Base-by-base conservation (phyloP, 1,140 invertebrate genomes). In the Lepidurus packardi region DNA sequence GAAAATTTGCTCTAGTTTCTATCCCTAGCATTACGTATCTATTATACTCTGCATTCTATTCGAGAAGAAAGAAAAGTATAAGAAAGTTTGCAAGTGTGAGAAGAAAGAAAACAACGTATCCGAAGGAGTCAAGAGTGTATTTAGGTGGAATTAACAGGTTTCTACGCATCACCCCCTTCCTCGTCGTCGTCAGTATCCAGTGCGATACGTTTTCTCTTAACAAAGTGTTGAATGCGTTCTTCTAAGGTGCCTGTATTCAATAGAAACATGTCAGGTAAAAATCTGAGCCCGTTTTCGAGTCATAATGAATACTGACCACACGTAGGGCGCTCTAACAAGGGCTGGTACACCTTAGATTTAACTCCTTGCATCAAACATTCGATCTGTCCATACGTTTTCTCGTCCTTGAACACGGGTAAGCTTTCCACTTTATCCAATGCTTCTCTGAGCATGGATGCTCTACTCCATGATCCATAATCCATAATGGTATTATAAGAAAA, bases 371-470 rank as follows among this genome's bases (percentile, higher is more conserved):
- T 83, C n/a, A 95, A 84, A 80, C 88, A 86, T 73, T 90, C 85
- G 24, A 85, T 85, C 83, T 91, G 89, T 47, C 83, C 79, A 25
- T 76, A 44, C 75, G n/a, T 5, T 43, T 73, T 79, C 78, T 13
- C 73, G 47, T 82, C 84, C 79, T 81, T 82, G 24, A 9, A 77
- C 13, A 74, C 79, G 24, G 84, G 82, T 7, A 85, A 79, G 7
- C 24, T 78, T 83, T 90, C 87, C 78, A 93, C 84, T 79, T 90
- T 85, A 13, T 87, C 82, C 44, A 94, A 82, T 84, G 92, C 91
- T 82, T 88, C 88, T 80, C 88, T 88, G 73, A 93, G 89, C 92
- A 94, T 94, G 21, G 89, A 86, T 53, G 90, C 84, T 84, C 92
- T 93, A 84, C 43, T 86, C 85, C 82, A 78, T 43, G 25, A 80